Evolutionary conservation across 2,888 invertebrate species (phyloP).

Genomic region (Mechanitis mazaeus): DNA sequence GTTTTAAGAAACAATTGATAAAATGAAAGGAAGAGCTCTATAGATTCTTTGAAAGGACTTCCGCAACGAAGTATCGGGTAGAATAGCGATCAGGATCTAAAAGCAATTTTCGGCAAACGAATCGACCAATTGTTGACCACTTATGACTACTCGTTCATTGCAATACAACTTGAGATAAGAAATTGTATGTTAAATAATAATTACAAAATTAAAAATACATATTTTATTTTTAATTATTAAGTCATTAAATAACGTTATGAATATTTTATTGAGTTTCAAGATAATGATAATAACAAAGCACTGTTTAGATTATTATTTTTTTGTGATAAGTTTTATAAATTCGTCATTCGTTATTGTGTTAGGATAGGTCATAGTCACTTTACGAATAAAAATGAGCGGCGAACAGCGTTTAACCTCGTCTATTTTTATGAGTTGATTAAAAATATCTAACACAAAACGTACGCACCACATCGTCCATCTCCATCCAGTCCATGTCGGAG

Average conservation of each 20-base stretch:
- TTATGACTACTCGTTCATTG: constrained; percentile 27
- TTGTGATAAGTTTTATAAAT: constrained; percentile 15
- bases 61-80: constrained; percentile 26
- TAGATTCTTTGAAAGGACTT: constrained; percentile 26
- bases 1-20: not conserved
- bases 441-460: constrained; percentile 36
- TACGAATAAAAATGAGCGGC: constrained; percentile 31
- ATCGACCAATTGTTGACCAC: constrained; percentile 34
- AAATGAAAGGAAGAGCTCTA: constrained; percentile 10
- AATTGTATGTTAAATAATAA: not conserved
- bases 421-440: constrained; percentile 13
- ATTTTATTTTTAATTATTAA: too few relatives aligned
- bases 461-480: constrained; percentile 73
- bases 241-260: not conserved
- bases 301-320: not conserved
- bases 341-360: constrained; percentile 57
- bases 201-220: too few relatives aligned
- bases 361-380: constrained; percentile 68
- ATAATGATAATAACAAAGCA: constrained; percentile 5
- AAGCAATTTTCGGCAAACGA: constrained; percentile 33
- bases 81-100: constrained; percentile 30
- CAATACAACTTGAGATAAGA: constrained; percentile 20
- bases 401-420: constrained; percentile 5
- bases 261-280: constrained; percentile 11
- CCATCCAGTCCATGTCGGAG: constrained; percentile 73